phyloP scores from a whole-genome alignment of 2,113 vertebrate genomes.

The Heterotis niloticus region DNA sequence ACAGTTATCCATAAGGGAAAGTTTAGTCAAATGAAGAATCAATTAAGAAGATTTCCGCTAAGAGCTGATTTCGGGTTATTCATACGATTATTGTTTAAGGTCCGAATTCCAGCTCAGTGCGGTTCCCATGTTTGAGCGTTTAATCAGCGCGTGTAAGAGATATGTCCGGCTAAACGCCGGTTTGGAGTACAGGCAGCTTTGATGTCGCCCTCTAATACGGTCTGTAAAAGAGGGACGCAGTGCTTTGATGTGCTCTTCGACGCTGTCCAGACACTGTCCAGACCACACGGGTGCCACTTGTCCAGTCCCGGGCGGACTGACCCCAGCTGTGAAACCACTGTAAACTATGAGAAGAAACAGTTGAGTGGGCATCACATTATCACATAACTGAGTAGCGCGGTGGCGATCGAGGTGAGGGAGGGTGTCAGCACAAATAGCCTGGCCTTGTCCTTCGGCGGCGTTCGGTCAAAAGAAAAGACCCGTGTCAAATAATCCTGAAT shows the following conservation, averaged over 20 bases:
- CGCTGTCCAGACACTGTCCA: constrained; percentile 53
- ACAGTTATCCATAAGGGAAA: not conserved
- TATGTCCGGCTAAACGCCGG: constrained; percentile 43
- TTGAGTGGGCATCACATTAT: not conserved
- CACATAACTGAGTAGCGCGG: not conserved
- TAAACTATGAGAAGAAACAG: constrained; percentile 56
- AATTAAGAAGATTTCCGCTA: not conserved
- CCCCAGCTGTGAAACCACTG: constrained; percentile 56
- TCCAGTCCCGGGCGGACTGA: constrained; percentile 42
- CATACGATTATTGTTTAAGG: not conserved
- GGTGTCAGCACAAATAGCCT: not conserved
- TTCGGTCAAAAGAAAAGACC: not conserved
- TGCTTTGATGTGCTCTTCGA: constrained; percentile 67
- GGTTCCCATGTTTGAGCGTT: constrained; percentile 27
- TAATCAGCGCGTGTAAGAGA: constrained; percentile 38
- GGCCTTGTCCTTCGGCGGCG: not conserved
- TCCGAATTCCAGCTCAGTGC: not conserved
- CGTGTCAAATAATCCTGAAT: not conserved
- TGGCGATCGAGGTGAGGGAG: not conserved
- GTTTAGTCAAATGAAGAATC: not conserved
- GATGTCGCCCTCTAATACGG: constrained; percentile 61
- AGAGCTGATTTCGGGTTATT: not conserved
- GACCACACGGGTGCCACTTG: constrained; percentile 30
- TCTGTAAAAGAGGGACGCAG: constrained; percentile 59
- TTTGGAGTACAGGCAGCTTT: constrained; percentile 53